Percentiles rank a stretch among this genome's conserved stretches.
These are phyloP conservation scores for Natrix natrix DNA, from an alignment of 2,797 vertebrate genomes.

Conservation along the genomic window DNA sequence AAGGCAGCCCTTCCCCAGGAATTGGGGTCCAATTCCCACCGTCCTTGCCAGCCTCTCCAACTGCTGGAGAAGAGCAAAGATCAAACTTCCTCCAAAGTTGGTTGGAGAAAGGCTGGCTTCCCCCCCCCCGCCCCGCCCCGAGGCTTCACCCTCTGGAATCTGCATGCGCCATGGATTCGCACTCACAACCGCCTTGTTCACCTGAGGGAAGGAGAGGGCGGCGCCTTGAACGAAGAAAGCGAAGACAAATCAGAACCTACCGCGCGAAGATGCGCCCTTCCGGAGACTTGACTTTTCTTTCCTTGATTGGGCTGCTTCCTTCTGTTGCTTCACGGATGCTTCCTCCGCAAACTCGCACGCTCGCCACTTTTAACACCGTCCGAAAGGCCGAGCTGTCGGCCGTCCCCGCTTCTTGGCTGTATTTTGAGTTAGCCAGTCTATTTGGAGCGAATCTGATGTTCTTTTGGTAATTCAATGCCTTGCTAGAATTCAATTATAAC, in stretches of 20 bases:
- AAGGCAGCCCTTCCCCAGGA: background rate
- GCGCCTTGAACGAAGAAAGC: background rate
- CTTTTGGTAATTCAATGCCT: background rate
- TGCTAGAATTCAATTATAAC: background rate
- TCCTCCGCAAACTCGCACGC: background rate
- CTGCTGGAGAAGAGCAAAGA: background rate
- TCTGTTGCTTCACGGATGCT: background rate
- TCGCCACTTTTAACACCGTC: background rate
- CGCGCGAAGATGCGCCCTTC: background rate
- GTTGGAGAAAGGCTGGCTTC: background rate
- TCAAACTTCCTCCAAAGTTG: background rate
- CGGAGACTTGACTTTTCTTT: background rate
- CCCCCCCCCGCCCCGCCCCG: accelerated
- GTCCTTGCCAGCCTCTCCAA: background rate
- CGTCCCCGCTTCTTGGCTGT: background rate
- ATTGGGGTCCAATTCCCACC: background rate
- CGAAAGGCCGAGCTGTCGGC: background rate
- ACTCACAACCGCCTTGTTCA: background rate
- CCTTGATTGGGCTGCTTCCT: background rate
- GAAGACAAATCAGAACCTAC: background rate
- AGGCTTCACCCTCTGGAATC: background rate
- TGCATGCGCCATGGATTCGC: background rate
- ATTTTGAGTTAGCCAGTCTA: background rate
- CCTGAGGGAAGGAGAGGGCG: background rate
- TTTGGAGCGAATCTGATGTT: background rate